Base-by-base conservation (phyloP, 2,797 vertebrate genomes). In the Sebastes hubbsi region DNA sequence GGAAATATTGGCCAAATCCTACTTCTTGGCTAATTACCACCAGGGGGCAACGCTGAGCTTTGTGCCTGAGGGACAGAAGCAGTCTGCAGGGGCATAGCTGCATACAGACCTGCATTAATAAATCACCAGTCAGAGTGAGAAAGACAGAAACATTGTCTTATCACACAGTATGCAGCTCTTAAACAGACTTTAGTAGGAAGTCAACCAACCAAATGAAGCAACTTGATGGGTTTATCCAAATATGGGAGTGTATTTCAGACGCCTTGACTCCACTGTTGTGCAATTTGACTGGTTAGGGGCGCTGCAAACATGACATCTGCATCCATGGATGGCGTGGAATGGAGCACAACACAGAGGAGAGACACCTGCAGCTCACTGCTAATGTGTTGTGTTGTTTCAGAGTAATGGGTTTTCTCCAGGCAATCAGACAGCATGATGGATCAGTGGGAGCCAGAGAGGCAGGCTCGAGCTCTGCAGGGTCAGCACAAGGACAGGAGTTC, bases 31-130 rank as follows among this genome's bases (percentile, higher is more conserved):
- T 81, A 85, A 77, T 69, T 67, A 82, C 93, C 95, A 93, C 89
- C 87, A 95, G 95, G 90, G 92, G 94, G 94, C 92, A 91, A 75
- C 73, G 29, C 71, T 78, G 91, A 88, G 90, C 92, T 83, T 88
- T 54, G 72, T 77, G 80, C 87, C 88, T 75, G 84, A 78, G 84
- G 88, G 84, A 81, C 72, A 62, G 55, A 70, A 60, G 67, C 65
- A 72, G 79, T 88, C 87, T 93, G 89, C 80, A 81, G 83, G 83
- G 82, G 83, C 80, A 88, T 59, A 85, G 83, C 91, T 86, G 91
- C 92, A 91, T 75, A 64, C 88, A 91, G 90, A 91, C 85, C 95
- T 95, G 94, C 94, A 94, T 92, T 93, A 93, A 95, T 95, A 94
- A 94, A 94, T 95, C 92, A 95, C 88, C 24, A 89, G 73, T 88